A percentile compares a stretch with the other conserved stretches of the same genome.
Evolutionary conservation across 2,888 invertebrate species (phyloP).

Genomic region (Dioctria rufipes): DNA sequence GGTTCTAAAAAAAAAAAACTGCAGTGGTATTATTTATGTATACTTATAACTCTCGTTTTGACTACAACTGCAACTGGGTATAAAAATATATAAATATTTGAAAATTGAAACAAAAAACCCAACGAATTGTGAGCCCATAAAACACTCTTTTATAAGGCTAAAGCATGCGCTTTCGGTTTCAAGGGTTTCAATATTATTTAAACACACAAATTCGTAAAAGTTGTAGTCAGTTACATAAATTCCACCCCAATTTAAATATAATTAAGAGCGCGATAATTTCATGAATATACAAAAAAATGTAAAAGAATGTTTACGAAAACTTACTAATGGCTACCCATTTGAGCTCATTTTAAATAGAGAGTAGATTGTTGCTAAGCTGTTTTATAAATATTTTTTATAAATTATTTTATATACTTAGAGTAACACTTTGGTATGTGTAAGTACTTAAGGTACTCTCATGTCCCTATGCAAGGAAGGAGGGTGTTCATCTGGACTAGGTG

Average conservation of each 20-base stretch:
- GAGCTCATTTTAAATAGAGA: conserved; percentile 16
- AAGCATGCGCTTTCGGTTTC: too few relatives aligned
- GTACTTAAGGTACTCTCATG: conserved; percentile 73
- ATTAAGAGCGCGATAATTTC: background rate
- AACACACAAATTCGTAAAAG: too few relatives aligned
- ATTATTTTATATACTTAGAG: background rate
- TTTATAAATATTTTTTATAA: conserved; percentile 30
- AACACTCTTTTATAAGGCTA: too few relatives aligned
- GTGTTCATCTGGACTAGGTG: conserved; percentile 81
- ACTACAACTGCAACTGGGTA: too few relatives aligned
- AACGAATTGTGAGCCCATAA: too few relatives aligned
- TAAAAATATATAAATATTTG: too few relatives aligned
- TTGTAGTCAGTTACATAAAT: too few relatives aligned
- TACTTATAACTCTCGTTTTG: too few relatives aligned
- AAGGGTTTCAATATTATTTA: too few relatives aligned
- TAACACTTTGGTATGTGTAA: conserved; percentile 5
- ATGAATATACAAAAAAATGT: conserved; percentile 35
- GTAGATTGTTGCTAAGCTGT: conserved; percentile 7
- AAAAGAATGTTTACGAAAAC: conserved; percentile 11
- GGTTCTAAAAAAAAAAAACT: too few relatives aligned
- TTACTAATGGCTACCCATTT: background rate
- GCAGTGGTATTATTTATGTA: too few relatives aligned
- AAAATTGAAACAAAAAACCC: too few relatives aligned
- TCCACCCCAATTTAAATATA: background rate
- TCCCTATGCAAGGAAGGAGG: conserved; percentile 77